Base-by-base conservation (phyloP, 37 sponge, comb jelly and placozoan genomes). In the Chondrilla cf. caribensis region DNA sequence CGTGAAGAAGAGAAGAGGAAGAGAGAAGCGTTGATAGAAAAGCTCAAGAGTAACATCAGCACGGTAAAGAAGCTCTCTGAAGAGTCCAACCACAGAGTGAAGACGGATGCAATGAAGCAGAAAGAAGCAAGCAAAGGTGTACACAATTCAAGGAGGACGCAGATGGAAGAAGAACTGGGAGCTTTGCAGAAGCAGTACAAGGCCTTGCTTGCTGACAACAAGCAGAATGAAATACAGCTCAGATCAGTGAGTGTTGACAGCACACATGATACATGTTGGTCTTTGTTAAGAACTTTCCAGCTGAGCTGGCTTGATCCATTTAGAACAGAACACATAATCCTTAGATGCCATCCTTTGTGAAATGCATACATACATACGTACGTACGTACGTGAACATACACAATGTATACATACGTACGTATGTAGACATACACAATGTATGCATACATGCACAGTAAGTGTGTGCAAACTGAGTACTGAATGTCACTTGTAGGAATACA, bases 171-270 rank as follows among this genome's bases (percentile, higher is more conserved):
- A 38, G 87, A 89, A 17, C 85, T 92, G n/a, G 83, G 79, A 9
- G 57, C 59, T 54, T 81, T 92, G 33, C 79, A 76, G 76, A 92
- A 94, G 71, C 84, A 81, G 40, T 73, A 87, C 18, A 81, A 78
- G n/a, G 87, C 87, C 14, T 26, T 66, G 19, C 60, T 86, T 14
- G 79, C 82, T 25, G 86, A 81, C 15, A 86, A 97, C 85, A 81
- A 84, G 55, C 90, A 94, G 58, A 87, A 84, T 17, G 97, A 97
- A 55, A 89, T 84, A 29, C 51, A 78, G 36, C 73, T 92, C 57
- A 86, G 95, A 84, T 89, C 88, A 88, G 94, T 93, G 25, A 78
- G 75, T 26, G 22, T 19, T 17, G 57, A 17, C 11, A 11, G 57
- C 17, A 54, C 57, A 54, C 17, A 59, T n/a, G n/a, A n/a, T n/a